Base-by-base conservation (phyloP, 2,888 invertebrate genomes). In the Coecobrya sp. region DNA sequence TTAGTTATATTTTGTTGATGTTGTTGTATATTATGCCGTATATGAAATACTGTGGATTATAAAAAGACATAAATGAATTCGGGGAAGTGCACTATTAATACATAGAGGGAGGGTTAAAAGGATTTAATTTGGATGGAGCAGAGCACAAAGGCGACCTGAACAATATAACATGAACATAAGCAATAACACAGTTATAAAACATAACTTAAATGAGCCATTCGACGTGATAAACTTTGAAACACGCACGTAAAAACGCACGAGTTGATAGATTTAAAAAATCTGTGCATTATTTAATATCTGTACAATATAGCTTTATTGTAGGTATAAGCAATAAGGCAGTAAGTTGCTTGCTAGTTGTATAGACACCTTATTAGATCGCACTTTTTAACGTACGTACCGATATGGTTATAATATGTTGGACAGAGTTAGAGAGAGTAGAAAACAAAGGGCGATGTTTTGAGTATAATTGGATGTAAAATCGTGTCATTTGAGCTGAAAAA, bases 401-500 rank as follows among this genome's bases (percentile, higher is more conserved):
- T n/a, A n/a, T n/a, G n/a, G n/a, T n/a, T n/a, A n/a, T n/a, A n/a
- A n/a, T n/a, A n/a, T n/a, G n/a, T n/a, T n/a, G n/a, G n/a, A n/a
- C n/a, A n/a, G n/a, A n/a, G n/a, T n/a, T 16, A 7, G 49, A 49
- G 49, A 49, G 3, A 49, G 8, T 7, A 59, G 19, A 22, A 27
- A 65, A 16, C 22, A 27, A 65, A 8, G 27, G 65, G 65, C 13
- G 27, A 65, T 65, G 13, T 73, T 30, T 16, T 73, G 36, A 16
- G 11, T 73, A 22, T 76, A 45, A 76, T 76, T 76, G 76, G 76
- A 76, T 76, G 49, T 25, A 49, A 76, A 76, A 49, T 90, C 90
- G 90, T 90, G 90, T 76, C 90, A 25, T 42, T 59, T 73, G n/a
- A 27, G 13, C 22, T 68, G 27, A 65, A 85, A 90, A 90, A 85